These are phyloP conservation scores for Bombus waltoni DNA, from an alignment of 1,140 invertebrate genomes.

Conservation along the genomic window DNA sequence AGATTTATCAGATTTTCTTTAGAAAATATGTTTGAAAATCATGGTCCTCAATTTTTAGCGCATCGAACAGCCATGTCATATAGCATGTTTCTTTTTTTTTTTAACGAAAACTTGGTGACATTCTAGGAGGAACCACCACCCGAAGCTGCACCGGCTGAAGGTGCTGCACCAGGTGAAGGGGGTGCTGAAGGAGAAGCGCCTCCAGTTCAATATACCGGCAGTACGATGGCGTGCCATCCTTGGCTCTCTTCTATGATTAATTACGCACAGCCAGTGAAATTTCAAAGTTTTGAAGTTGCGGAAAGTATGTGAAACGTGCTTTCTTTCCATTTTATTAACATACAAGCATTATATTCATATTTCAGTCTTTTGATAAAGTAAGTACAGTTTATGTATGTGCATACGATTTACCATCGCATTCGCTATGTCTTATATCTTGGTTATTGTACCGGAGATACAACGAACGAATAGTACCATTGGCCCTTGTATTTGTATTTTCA, in stretches of 20 bases:
- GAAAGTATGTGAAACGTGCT: slow-evolving; percentile 88
- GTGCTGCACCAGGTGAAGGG: slow-evolving; percentile 72
- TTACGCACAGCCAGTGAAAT: slow-evolving; percentile 99
- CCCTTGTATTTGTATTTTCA: too few relatives aligned
- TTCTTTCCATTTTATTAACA: neutral
- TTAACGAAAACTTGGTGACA: neutral
- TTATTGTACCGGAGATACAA: too few relatives aligned
- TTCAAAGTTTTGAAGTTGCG: slow-evolving; percentile 97
- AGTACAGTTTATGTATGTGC: neutral
- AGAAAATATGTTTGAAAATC: neutral
- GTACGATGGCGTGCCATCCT: slow-evolving; percentile 99
- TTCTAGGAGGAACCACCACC: slow-evolving; percentile 77
- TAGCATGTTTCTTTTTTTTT: too few relatives aligned
- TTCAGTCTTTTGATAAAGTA: neutral
- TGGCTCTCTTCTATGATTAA: slow-evolving; percentile 99
- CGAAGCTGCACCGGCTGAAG: slow-evolving; percentile 77
- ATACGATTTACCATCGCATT: neutral
- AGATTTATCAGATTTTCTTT: too few relatives aligned
- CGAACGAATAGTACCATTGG: too few relatives aligned
- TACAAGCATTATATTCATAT: neutral
- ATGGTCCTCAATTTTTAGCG: too few relatives aligned
- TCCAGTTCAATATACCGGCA: slow-evolving; percentile 94
- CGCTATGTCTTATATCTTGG: too few relatives aligned
- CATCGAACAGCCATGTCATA: too few relatives aligned
- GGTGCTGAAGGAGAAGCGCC: slow-evolving; percentile 86